These are phyloP conservation scores for Drosophila triauraria DNA, from an alignment of 1,140 invertebrate genomes.

Conservation along the genomic window DNA sequence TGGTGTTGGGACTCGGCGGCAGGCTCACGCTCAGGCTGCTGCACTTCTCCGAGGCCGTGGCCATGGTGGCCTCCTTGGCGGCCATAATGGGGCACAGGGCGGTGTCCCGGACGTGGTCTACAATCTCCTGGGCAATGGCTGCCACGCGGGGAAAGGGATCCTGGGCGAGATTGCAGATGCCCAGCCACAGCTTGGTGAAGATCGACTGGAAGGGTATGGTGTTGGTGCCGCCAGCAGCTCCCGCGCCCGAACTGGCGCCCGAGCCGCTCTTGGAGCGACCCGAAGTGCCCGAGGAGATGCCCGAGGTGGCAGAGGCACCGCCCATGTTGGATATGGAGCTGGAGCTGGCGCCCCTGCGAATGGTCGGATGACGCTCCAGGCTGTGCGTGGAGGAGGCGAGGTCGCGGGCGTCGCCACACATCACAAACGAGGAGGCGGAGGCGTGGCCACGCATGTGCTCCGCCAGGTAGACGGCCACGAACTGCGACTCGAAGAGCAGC, in stretches of 20 bases:
- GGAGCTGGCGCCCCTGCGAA: slow-evolving; percentile 81
- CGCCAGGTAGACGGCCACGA: slow-evolving; percentile 90
- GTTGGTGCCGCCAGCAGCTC: slow-evolving; percentile 40
- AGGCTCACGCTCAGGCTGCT: slow-evolving; percentile 85
- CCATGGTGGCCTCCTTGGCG: slow-evolving; percentile 79
- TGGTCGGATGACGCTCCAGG: slow-evolving; percentile 72
- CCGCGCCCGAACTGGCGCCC: slow-evolving; percentile 32
- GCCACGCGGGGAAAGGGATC: slow-evolving; percentile 95
- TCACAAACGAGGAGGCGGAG: slow-evolving; percentile 56
- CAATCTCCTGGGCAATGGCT: slow-evolving; percentile 90
- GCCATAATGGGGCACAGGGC: slow-evolving; percentile 84
- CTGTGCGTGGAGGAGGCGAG: slow-evolving; percentile 67
- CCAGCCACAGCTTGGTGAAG: slow-evolving; percentile 94
- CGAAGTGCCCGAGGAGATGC: slow-evolving; percentile 33
- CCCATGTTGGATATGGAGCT: slow-evolving; percentile 83
- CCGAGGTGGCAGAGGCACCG: slow-evolving; percentile 12
- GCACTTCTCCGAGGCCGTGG: slow-evolving; percentile 65
- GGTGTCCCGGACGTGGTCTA: slow-evolving; percentile 89
- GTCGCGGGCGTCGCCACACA: slow-evolving; percentile 52
- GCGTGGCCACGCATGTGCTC: slow-evolving; percentile 61
- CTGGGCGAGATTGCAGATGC: slow-evolving; percentile 90
- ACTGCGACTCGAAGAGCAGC: slow-evolving; percentile 95
- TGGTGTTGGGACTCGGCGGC: slow-evolving; percentile 87
- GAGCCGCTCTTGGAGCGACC: slow-evolving; percentile 59
- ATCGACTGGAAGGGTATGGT: slow-evolving; percentile 87